phyloP scores from a whole-genome alignment of 2,113 vertebrate genomes.

The Rhadina sibilatrix region DNA sequence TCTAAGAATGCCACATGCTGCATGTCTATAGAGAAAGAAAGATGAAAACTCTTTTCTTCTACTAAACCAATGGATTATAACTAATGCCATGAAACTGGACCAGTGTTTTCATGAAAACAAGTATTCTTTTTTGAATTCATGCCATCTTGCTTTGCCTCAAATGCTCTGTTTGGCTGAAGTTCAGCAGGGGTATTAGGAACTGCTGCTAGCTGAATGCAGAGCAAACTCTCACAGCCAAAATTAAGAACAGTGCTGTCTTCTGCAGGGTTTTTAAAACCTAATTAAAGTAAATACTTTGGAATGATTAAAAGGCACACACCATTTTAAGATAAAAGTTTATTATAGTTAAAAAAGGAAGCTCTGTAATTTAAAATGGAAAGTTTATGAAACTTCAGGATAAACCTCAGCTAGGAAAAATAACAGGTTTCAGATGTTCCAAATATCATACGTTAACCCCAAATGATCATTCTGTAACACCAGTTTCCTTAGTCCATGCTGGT shows the following conservation, averaged over 20 bases:
- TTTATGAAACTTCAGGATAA: slow-evolving; percentile 74
- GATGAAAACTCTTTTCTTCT: slow-evolving; percentile 29
- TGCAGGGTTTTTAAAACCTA: slow-evolving; percentile 65
- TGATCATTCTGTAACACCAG: slow-evolving; percentile 58
- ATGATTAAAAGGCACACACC: slow-evolving; percentile 78
- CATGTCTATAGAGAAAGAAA: neutral
- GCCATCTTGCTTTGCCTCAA: slow-evolving; percentile 57
- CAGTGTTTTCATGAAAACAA: slow-evolving; percentile 54
- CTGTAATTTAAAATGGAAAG: slow-evolving; percentile 81
- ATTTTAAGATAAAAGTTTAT: slow-evolving; percentile 80
- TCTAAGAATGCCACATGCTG: slow-evolving; percentile 4
- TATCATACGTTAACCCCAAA: slow-evolving; percentile 70
- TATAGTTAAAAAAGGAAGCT: slow-evolving; percentile 76
- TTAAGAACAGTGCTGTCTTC: slow-evolving; percentile 73
- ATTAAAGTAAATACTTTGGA: slow-evolving; percentile 69
- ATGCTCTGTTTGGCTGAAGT: slow-evolving; percentile 53
- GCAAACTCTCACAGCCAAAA: slow-evolving; percentile 65
- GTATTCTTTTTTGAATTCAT: slow-evolving; percentile 1
- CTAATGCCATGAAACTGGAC: slow-evolving; percentile 55
- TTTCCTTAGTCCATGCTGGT: slow-evolving; percentile 34
- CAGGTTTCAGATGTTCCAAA: slow-evolving; percentile 76
- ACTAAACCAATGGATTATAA: slow-evolving; percentile 34
- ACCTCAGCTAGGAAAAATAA: slow-evolving; percentile 76
- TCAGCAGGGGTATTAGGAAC: slow-evolving; percentile 26
- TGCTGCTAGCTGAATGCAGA: slow-evolving; percentile 43